These are phyloP conservation scores for Styela clava DNA, from an alignment of 23 tunicate species.

Conservation along the genomic window DNA sequence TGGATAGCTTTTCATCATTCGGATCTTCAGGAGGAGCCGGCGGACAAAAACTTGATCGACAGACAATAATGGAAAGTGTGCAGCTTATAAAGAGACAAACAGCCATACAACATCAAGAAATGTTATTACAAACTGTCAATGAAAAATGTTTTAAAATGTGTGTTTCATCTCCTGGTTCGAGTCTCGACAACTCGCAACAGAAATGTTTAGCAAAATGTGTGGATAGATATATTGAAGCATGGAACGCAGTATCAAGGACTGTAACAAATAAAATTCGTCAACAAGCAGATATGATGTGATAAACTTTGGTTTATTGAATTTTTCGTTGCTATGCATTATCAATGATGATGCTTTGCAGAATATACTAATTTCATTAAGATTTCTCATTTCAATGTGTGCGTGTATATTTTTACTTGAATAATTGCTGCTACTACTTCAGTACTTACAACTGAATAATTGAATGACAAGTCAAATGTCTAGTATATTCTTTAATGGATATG, in stretches of 20 bases:
- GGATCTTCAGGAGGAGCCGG: slow-evolving; percentile 25
- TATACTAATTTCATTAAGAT: no score
- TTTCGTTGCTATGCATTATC: no score
- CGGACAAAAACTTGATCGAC: slow-evolving; percentile 48
- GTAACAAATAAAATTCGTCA: slow-evolving; percentile 84
- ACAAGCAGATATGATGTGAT: slow-evolving; percentile 69
- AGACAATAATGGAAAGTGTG: slow-evolving; percentile 70
- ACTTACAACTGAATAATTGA: no score
- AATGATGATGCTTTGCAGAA: no score
- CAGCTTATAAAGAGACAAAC: slow-evolving; percentile 71
- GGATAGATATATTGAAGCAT: slow-evolving; percentile 81
- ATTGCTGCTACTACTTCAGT: no score
- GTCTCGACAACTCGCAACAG: slow-evolving; percentile 84
- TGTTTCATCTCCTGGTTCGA: slow-evolving; percentile 64
- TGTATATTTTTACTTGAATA: no score
- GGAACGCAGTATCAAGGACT: slow-evolving; percentile 85
- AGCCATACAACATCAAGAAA: slow-evolving; percentile 84
- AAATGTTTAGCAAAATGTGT: slow-evolving; percentile 87
- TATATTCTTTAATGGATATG: no score
- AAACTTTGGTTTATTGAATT: background rate
- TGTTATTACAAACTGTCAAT: slow-evolving; percentile 82
- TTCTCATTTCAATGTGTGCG: no score
- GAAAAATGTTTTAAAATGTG: slow-evolving; percentile 94
- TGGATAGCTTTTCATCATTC: slow-evolving; percentile 25
- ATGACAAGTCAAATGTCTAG: no score